Percentiles rank a stretch among this genome's conserved stretches.
phyloP scores from a whole-genome alignment of 2,888 invertebrate genomes.

The Plebejus melissa region DNA sequence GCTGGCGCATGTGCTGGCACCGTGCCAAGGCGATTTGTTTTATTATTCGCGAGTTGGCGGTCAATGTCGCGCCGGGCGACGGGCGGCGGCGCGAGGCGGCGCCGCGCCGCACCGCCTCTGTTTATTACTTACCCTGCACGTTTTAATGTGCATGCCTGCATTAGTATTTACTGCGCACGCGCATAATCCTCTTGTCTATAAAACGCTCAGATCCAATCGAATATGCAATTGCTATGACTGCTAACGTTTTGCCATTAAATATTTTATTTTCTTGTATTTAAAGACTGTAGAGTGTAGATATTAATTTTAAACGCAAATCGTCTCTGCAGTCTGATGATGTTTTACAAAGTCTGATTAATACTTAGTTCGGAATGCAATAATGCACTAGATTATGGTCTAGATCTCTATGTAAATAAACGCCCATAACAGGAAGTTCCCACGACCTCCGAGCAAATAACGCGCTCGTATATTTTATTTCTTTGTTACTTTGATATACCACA shows the following conservation, averaged over 20 bases:
- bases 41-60: constrained; percentile 74
- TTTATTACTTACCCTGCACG: constrained; percentile 51
- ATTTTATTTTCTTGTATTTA: too few species aligned
- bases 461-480: constrained; percentile 8
- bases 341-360: neutral
- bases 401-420: neutral
- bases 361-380: neutral
- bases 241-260: neutral
- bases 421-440: constrained; percentile 5
- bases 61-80: constrained; percentile 70
- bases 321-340: too few species aligned
- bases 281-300: too few species aligned
- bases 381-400: neutral
- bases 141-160: constrained; percentile 43
- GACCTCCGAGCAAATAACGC: constrained; percentile 1
- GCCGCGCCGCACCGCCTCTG: constrained; percentile 50
- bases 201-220: constrained; percentile 8
- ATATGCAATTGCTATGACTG: neutral
- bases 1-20: constrained; percentile 64
- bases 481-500: constrained; percentile 15
- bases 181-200: constrained; percentile 35
- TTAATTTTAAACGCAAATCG: too few species aligned
- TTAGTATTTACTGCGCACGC: constrained; percentile 36
- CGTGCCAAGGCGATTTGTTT: constrained; percentile 70
- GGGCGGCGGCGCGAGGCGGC: constrained; percentile 55